phyloP scores from a whole-genome alignment of 2,888 invertebrate genomes.

The Poecilobothrus nobilitatus region DNA sequence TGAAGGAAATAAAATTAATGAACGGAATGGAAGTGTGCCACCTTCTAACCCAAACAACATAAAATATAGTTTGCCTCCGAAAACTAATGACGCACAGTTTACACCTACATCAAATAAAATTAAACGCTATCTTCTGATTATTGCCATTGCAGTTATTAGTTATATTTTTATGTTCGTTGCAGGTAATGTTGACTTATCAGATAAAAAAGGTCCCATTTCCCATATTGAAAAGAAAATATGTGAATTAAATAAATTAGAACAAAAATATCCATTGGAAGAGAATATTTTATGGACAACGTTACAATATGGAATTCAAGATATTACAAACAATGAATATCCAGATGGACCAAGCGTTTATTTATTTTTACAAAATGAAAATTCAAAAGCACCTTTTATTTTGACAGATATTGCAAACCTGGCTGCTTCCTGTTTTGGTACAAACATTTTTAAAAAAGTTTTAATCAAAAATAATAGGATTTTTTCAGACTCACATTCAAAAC shows the following conservation, averaged over 20 bases:
- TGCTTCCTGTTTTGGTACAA: slow-evolving; percentile 33
- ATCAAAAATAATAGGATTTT: slow-evolving; percentile 4
- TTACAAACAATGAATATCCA: slow-evolving; percentile 28
- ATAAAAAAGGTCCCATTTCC: neutral
- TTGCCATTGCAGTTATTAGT: neutral
- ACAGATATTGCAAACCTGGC: slow-evolving; percentile 29
- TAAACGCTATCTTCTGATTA: neutral
- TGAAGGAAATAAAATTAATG: too few species aligned
- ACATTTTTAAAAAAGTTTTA: neutral
- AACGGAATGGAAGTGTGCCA: too few species aligned
- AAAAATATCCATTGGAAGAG: slow-evolving; percentile 10
- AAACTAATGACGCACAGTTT: too few species aligned
- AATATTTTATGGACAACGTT: slow-evolving; percentile 14
- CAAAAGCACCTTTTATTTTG: slow-evolving; percentile 24
- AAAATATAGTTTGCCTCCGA: too few species aligned
- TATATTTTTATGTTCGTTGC: neutral
- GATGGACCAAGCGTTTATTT: slow-evolving; percentile 31
- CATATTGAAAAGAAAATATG: neutral
- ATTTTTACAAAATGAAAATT: slow-evolving; percentile 28
- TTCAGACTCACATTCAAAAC: slow-evolving; percentile 24
- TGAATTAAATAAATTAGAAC: slow-evolving; percentile 13
- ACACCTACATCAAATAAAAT: too few species aligned
- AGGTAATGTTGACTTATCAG: neutral
- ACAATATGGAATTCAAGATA: slow-evolving; percentile 27
- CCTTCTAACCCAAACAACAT: too few species aligned